Evolutionary conservation across 2,797 vertebrate genomes (phyloP).

Genomic region (Gobio occitaniae): DNA sequence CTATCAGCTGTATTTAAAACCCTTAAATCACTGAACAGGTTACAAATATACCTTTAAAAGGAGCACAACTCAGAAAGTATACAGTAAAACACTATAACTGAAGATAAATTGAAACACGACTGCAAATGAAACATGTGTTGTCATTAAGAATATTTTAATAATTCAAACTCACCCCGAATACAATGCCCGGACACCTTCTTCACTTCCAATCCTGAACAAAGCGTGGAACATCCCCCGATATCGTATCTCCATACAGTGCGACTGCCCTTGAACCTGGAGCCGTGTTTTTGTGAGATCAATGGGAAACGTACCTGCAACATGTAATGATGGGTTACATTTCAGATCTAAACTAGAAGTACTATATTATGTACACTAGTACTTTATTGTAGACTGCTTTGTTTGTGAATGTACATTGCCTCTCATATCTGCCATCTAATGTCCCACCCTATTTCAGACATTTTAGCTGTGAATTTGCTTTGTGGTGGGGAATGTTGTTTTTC

Average conservation of each 20-base stretch:
- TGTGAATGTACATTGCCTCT: background rate
- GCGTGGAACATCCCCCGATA: slow-evolving; percentile 97
- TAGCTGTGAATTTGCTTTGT: background rate
- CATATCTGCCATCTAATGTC: background rate
- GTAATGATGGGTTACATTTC: background rate
- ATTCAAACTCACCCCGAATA: slow-evolving; percentile 88
- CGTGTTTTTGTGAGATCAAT: slow-evolving; percentile 94
- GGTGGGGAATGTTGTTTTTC: slow-evolving; percentile 9
- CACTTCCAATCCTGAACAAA: slow-evolving; percentile 88
- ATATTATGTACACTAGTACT: too few species aligned
- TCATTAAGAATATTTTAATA: background rate
- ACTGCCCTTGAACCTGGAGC: slow-evolving; percentile 94
- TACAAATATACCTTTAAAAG: slow-evolving; percentile 5
- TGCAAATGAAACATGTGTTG: background rate
- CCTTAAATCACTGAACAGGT: background rate
- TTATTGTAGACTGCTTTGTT: background rate
- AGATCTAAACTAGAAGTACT: background rate
- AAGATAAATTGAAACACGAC: background rate
- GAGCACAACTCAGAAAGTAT: background rate
- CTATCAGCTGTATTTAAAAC: slow-evolving; percentile 26
- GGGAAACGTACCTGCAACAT: slow-evolving; percentile 89
- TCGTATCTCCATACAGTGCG: slow-evolving; percentile 91
- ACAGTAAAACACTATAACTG: background rate
- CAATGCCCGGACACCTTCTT: slow-evolving; percentile 89
- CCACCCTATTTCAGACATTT: background rate